Base-by-base conservation (phyloP, 2,797 vertebrate genomes). In the Halcyon badia region DNA sequence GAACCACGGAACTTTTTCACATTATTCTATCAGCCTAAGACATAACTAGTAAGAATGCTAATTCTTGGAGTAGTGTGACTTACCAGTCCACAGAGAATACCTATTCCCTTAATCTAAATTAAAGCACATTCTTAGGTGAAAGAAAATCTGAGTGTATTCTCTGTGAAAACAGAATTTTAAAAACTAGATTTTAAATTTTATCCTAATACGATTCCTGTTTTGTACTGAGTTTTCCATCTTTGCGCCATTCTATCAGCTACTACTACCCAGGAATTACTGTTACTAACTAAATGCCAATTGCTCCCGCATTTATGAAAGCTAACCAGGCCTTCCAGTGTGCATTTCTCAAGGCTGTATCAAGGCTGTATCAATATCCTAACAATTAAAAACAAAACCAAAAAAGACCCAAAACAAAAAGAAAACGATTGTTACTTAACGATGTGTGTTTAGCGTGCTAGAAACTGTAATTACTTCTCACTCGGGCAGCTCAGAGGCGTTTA, bases 191-290 rank as follows among this genome's bases (percentile, higher is more conserved):
- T 49, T 13, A 8, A 25, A 25, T 49, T 49, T 49, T 25, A 14
- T 49, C 48, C 19, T 13, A 26, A 2, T 0, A 16, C 1, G 3
- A n/a, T 3, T 49, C 4, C 3, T 16, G 11, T 41, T 58, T 5
- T 11, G 21, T 17, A 83, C 0, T 18, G 42, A 31, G 1, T 25
- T 30, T 68, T 41, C 21, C 25, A 33, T 28, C 87, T 60, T 57
- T 9, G 24, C 2, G 6, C 31, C 14, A 35, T 4, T 11, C 2
- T 21, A 37, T 10, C 52, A 57, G 30, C 48, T 48, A 30, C 21
- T 37, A 24, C 65, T 7, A 46, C 18, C 30, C 85, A 80, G 21
- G 14, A 87, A 77, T 18, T 39, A 56, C 54, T 84, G 84, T 49
- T 14, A 20, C 70, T 89, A 88, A 66, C 33, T 37, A 66, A 30